Evolutionary conservation across 2,797 vertebrate species (phyloP).

Genomic region (Tiaroga cobitis): DNA sequence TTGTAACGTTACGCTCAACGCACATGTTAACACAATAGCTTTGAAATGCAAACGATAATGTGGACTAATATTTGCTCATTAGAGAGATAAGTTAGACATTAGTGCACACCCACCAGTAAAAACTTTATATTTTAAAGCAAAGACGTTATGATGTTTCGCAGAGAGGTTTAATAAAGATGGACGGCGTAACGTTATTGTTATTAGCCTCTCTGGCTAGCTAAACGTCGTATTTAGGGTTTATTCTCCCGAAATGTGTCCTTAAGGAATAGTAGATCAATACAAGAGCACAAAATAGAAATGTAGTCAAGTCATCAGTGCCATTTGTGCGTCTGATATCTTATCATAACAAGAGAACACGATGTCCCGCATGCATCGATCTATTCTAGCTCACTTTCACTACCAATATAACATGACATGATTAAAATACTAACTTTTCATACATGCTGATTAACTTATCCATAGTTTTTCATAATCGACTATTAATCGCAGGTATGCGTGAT

Average conservation of each 20-base stretch:
- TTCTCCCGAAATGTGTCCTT: neutral
- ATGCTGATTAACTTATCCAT: neutral
- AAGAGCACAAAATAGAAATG: too few relatives aligned
- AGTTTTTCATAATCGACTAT: neutral
- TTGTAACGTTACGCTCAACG: neutral
- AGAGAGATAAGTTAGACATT: neutral
- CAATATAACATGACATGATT: neutral
- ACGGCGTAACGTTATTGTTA: neutral
- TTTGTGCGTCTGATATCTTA: neutral
- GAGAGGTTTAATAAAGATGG: neutral
- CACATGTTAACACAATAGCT: slow-evolving; percentile 25
- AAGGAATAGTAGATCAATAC: too few relatives aligned
- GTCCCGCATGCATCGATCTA: neutral
- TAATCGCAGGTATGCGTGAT: neutral
- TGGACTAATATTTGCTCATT: neutral
- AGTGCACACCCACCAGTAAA: neutral
- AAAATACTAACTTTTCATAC: neutral
- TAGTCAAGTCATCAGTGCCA: too few relatives aligned
- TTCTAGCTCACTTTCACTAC: neutral
- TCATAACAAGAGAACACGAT: neutral
- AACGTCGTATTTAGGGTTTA: neutral
- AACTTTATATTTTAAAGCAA: neutral
- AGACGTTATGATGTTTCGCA: neutral
- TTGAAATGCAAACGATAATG: neutral
- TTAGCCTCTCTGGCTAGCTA: slow-evolving; percentile 40